These are phyloP conservation scores for Ceyx cyanopectus DNA, from an alignment of 2,113 vertebrate genomes.

Conservation along the genomic window DNA sequence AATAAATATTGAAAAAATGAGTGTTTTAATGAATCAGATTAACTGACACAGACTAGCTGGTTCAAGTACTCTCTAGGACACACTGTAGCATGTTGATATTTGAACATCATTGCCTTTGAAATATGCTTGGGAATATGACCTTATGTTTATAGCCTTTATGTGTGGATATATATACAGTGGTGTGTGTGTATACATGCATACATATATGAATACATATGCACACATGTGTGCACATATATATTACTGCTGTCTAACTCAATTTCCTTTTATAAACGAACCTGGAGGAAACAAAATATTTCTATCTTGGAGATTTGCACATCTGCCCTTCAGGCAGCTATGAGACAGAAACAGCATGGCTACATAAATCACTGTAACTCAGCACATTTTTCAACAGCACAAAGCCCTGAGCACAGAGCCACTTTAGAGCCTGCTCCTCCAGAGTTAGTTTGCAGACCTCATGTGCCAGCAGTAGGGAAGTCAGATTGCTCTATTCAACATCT, in stretches of 20 bases:
- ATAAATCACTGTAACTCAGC: slow-evolving; percentile 41
- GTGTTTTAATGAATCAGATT: neutral
- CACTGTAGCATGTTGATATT: neutral
- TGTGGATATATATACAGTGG: neutral
- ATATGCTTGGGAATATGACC: neutral
- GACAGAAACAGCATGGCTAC: neutral
- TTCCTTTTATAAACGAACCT: neutral
- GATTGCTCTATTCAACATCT: neutral
- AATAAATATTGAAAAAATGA: neutral
- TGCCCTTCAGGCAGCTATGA: slow-evolving; percentile 19
- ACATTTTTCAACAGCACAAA: slow-evolving; percentile 27
- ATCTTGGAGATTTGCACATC: neutral
- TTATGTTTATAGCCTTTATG: neutral
- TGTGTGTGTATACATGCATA: neutral
- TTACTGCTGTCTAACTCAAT: neutral
- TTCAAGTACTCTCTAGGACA: neutral
- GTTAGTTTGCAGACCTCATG: neutral
- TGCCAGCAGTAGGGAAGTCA: slow-evolving; percentile 11
- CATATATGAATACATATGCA: accelerated
- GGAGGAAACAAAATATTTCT: neutral
- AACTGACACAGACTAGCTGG: neutral
- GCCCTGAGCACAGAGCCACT: neutral
- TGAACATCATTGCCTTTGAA: neutral
- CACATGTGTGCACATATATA: accelerated
- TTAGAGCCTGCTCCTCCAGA: neutral